Base-by-base conservation (phyloP, 2,113 vertebrate species). In the Noctilio leporinus region DNA sequence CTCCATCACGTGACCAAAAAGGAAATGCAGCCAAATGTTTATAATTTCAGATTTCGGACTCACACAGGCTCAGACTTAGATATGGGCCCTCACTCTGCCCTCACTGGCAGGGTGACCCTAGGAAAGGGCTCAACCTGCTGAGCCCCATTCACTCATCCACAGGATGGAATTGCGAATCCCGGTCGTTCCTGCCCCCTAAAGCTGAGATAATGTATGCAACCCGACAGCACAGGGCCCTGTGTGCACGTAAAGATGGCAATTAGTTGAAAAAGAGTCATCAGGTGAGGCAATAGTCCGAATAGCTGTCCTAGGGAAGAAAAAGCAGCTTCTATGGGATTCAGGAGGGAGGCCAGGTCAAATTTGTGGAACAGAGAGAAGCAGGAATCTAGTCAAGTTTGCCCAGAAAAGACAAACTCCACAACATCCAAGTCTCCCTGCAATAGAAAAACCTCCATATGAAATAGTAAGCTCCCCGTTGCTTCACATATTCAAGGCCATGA, bases 141-240 rank as follows among this genome's bases (percentile, higher is more conserved):
- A 89, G 30, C 26, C 45, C 10, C 11, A 2, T 1, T 24, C 12
- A 24, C 16, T n/a, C 4, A 0, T 30, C 33, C 3, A 2, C 19
- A 22, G 49, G 7, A 47, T 16, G 10, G 15, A 83, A 8, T 11
- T 15, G 20, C 69, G 10, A 0, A 4, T 30, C 59, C 49, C 0
- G 9, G 78, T 2, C 33, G 57, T 9, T 7, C 24, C 19, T 16
- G 14, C 3, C 8, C 28, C 14, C 1, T 1, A 5, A 11, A 12
- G 45, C n/a, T 14, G 26, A 82, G 77, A 51, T 3, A 22, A 7
- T 6, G 3, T 1, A 0, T 2, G 9, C 3, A 0, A 5, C 35
- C 76, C 10, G 33, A 26, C 17, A 40, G 9, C 1, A 11, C 59
- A 35, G 49, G 78, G 47, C 38, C 72, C 49, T 11, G 17, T 0